phyloP scores from a whole-genome alignment of 2,888 invertebrate genomes.

The Spisula subtruncata region DNA sequence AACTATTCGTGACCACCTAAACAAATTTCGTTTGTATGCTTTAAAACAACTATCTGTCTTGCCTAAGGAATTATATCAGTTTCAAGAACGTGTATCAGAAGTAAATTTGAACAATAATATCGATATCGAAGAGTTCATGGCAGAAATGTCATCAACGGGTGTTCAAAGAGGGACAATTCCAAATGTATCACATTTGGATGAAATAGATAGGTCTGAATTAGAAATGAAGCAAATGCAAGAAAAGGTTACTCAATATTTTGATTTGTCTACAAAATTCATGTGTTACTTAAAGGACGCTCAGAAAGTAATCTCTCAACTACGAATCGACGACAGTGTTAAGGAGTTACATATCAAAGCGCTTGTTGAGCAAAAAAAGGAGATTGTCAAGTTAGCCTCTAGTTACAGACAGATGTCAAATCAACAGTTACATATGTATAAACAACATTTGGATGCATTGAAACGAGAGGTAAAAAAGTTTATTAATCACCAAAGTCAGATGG shows the following conservation, averaged over 20 bases:
- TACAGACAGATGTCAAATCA: slow-evolving; percentile 21
- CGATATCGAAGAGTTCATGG: slow-evolving; percentile 35
- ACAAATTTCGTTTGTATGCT: slow-evolving; percentile 38
- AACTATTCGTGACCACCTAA: slow-evolving; percentile 23
- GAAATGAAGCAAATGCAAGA: slow-evolving; percentile 46
- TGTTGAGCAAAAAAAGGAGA: slow-evolving; percentile 34
- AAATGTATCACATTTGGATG: slow-evolving; percentile 35
- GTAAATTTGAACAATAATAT: slow-evolving; percentile 34
- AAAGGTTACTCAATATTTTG: slow-evolving; percentile 44
- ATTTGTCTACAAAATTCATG: slow-evolving; percentile 36
- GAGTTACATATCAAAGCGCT: slow-evolving; percentile 32
- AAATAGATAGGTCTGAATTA: slow-evolving; percentile 10
- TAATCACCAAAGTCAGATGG: slow-evolving; percentile 3
- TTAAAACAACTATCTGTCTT: slow-evolving; percentile 25
- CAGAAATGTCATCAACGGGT: slow-evolving; percentile 8
- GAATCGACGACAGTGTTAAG: slow-evolving; percentile 38
- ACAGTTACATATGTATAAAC: not conserved
- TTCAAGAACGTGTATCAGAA: slow-evolving; percentile 32
- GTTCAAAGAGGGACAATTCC: not conserved
- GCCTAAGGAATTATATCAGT: slow-evolving; percentile 29
- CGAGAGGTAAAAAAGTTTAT: slow-evolving; percentile 13
- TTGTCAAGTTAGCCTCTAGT: slow-evolving; percentile 30
- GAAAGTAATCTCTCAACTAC: slow-evolving; percentile 33
- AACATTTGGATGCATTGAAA: slow-evolving; percentile 22
- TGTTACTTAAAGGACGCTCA: slow-evolving; percentile 33